phyloP scores from a whole-genome alignment of 2,888 invertebrate genomes.

The Antheraea assamensis region DNA sequence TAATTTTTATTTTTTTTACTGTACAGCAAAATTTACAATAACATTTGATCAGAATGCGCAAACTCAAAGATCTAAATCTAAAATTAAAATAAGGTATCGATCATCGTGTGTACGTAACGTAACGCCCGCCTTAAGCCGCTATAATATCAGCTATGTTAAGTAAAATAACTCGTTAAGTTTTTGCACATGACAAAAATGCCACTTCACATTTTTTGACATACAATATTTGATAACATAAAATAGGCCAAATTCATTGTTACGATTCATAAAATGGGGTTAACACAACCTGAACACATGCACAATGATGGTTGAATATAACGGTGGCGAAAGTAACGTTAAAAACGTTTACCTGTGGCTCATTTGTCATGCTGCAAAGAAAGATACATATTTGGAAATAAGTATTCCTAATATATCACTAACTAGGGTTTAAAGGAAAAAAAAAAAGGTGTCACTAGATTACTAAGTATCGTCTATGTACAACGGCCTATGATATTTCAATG shows the following conservation, averaged over 20 bases:
- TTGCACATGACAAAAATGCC: conserved; percentile 72
- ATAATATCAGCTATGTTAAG: conserved; percentile 77
- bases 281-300: conserved; percentile 53
- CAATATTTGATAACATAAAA: conserved; percentile 54
- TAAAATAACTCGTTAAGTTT: conserved; percentile 64
- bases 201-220: conserved; percentile 27
- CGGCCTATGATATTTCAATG: conserved; percentile 79
- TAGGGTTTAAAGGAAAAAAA: conserved; percentile 68
- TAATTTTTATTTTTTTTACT: conserved; percentile 38
- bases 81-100: conserved; percentile 70
- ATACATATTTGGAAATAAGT: conserved; percentile 73
- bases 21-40: conserved; percentile 78
- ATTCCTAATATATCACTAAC: conserved; percentile 72
- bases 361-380: conserved; percentile 68
- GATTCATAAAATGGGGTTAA: conserved; percentile 61
- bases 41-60: conserved; percentile 78
- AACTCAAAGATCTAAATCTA: conserved; percentile 77
- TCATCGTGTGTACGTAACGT: conserved; percentile 56
- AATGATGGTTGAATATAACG: conserved; percentile 32
- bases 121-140: conserved; percentile 78
- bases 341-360: conserved; percentile 52
- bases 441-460: conserved; percentile 67
- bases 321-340: conserved; percentile 50
- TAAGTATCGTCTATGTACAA: conserved; percentile 79
- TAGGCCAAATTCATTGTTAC: conserved; percentile 77